Conservation (phyloP, 1,140 invertebrate species). For the Drosophila lini region DNA sequence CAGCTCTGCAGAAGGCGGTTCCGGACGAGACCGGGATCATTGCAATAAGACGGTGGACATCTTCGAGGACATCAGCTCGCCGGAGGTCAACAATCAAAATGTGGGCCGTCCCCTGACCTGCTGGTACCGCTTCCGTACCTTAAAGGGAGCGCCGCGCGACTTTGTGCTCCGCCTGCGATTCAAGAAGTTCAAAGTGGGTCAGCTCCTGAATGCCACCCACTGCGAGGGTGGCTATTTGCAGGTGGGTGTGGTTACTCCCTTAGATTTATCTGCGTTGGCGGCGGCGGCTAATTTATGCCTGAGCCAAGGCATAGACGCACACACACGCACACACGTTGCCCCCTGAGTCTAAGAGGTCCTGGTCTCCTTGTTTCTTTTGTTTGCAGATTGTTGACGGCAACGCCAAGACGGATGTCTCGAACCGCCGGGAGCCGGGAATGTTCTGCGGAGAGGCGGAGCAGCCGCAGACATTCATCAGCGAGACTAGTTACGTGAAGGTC, state of each 20-base stretch:
- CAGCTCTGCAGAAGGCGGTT: slow-evolving; percentile 61
- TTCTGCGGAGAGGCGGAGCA: slow-evolving; percentile 97
- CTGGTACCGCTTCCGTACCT: slow-evolving; percentile 94
- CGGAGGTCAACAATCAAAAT: slow-evolving; percentile 92
- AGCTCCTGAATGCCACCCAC: slow-evolving; percentile 92
- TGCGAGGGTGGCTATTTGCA: slow-evolving; percentile 94
- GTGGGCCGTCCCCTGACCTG: slow-evolving; percentile 93
- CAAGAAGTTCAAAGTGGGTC: slow-evolving; percentile 96
- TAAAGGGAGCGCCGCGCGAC: slow-evolving; percentile 92
- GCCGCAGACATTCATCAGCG: slow-evolving; percentile 96
- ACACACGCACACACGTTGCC: slow-evolving; percentile 49
- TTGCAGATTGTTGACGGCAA: slow-evolving; percentile 93
- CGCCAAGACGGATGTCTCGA: slow-evolving; percentile 93
- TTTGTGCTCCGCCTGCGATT: slow-evolving; percentile 95
- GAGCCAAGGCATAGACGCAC: slow-evolving; percentile 52
- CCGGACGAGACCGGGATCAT: slow-evolving; percentile 86
- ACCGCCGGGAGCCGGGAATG: slow-evolving; percentile 93
- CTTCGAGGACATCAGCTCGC: slow-evolving; percentile 94
- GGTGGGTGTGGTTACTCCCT: slow-evolving; percentile 85
- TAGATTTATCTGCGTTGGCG: slow-evolving; percentile 63
- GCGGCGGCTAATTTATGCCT: slow-evolving; percentile 72
- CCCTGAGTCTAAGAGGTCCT: slow-evolving; percentile 41
- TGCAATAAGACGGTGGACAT: slow-evolving; percentile 97
- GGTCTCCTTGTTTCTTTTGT: slow-evolving; percentile 17
- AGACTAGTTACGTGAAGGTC: slow-evolving; percentile 95